Evolutionary conservation across 2,797 vertebrate genomes (phyloP).

Genomic region (Crocidura indochinensis): DNA sequence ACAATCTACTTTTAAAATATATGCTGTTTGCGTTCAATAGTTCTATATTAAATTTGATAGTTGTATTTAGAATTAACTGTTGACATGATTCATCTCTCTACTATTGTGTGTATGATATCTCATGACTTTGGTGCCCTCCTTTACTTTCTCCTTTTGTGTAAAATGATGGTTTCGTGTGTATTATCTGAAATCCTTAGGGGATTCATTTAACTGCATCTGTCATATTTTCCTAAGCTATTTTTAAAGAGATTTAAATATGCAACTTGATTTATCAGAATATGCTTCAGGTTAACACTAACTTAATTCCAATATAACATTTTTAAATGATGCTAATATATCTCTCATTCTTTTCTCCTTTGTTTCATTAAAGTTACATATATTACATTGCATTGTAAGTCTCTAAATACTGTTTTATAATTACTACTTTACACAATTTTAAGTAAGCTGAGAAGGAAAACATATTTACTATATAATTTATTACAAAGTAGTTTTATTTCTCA

Average conservation of each 20-base stretch:
- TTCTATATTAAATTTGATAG: background rate
- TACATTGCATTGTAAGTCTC: background rate
- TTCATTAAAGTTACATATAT: background rate
- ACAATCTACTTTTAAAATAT: background rate
- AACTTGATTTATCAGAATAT: background rate
- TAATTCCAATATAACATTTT: too few species aligned
- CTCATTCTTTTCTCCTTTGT: background rate
- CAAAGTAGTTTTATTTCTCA: background rate
- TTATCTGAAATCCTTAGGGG: background rate
- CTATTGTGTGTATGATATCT: background rate
- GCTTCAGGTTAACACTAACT: background rate
- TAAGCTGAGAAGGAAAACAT: background rate
- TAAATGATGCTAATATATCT: too few species aligned
- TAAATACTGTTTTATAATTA: background rate
- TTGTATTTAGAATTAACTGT: background rate
- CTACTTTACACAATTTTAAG: background rate
- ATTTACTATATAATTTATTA: background rate
- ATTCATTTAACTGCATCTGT: background rate
- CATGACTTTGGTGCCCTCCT: slow-evolving; percentile 15
- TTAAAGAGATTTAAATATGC: background rate
- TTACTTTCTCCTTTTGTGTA: background rate
- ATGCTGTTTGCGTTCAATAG: background rate
- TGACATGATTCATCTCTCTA: background rate
- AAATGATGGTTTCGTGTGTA: background rate
- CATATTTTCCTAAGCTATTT: slow-evolving; percentile 10